These are phyloP conservation scores for Caenorhabditis sp. DNA, from an alignment of 2,888 invertebrate genomes.

Conservation along the genomic window DNA sequence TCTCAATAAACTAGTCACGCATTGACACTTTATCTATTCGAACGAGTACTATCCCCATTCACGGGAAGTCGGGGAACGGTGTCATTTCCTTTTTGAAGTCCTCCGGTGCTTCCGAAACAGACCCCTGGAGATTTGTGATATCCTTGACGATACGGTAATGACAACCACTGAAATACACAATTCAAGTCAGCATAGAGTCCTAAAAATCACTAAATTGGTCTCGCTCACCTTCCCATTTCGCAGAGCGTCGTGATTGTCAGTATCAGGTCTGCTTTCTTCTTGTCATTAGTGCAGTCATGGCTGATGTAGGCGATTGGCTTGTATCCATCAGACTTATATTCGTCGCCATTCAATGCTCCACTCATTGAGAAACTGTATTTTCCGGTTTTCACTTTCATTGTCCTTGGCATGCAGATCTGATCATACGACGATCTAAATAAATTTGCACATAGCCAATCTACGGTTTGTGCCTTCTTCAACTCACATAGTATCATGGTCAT, in stretches of 20 bases:
- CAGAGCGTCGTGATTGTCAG: slow-evolving; percentile 21
- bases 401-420: not conserved
- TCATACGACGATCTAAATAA: slow-evolving; percentile 1
- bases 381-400: not conserved
- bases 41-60: not conserved
- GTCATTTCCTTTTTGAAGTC: slow-evolving; percentile 3
- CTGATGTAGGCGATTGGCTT: not conserved
- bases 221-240: slow-evolving; percentile 32
- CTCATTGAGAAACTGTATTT: slow-evolving; percentile 25
- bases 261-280: slow-evolving; percentile 17
- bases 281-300: slow-evolving; percentile 37
- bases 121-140: slow-evolving; percentile 37
- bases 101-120: not conserved
- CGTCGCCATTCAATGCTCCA: slow-evolving; percentile 31
- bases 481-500: slow-evolving; percentile 13
- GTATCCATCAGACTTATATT: slow-evolving; percentile 21
- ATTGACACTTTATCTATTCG: too few relatives aligned
- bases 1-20: slow-evolving; percentile 5
- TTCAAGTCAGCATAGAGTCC: too few relatives aligned
- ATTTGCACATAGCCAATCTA: too few relatives aligned
- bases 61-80: slow-evolving; percentile 29
- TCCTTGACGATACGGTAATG: slow-evolving; percentile 37
- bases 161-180: slow-evolving; percentile 13
- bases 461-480: too few relatives aligned
- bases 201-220: too few relatives aligned